Conservation (phyloP, 2,888 invertebrate genomes). For the Ephialtes manifestator region DNA sequence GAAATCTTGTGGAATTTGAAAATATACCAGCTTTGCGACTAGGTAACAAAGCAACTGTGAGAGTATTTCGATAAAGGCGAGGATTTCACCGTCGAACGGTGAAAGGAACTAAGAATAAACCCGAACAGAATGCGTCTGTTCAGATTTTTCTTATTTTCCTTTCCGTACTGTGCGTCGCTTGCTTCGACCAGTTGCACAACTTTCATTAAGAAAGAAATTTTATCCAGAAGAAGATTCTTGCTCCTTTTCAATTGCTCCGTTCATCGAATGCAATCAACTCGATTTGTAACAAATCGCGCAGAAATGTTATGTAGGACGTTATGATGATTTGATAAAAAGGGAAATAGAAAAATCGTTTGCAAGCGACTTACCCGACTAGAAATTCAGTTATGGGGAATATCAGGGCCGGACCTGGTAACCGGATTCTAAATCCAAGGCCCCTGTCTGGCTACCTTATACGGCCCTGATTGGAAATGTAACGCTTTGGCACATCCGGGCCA, state of each 20-base stretch:
- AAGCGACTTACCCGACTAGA: too few species aligned
- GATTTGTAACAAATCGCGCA: neutral
- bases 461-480: too few species aligned
- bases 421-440: too few species aligned
- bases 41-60: neutral
- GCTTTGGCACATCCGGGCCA: too few species aligned
- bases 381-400: too few species aligned
- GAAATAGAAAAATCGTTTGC: neutral
- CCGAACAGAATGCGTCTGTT: too few species aligned
- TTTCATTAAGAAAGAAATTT: slow-evolving; percentile 7
- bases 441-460: too few species aligned
- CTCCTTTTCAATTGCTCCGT: neutral
- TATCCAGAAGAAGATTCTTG: neutral
- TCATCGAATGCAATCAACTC: neutral
- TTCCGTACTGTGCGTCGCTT: neutral
- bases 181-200: neutral
- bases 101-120: too few species aligned
- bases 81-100: neutral
- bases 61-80: neutral
- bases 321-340: neutral
- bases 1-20: neutral
- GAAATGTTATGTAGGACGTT: neutral
- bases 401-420: too few species aligned
- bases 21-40: neutral
- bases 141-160: neutral